phyloP scores from a whole-genome alignment of 2,113 vertebrate genomes.

The Labeo catla region DNA sequence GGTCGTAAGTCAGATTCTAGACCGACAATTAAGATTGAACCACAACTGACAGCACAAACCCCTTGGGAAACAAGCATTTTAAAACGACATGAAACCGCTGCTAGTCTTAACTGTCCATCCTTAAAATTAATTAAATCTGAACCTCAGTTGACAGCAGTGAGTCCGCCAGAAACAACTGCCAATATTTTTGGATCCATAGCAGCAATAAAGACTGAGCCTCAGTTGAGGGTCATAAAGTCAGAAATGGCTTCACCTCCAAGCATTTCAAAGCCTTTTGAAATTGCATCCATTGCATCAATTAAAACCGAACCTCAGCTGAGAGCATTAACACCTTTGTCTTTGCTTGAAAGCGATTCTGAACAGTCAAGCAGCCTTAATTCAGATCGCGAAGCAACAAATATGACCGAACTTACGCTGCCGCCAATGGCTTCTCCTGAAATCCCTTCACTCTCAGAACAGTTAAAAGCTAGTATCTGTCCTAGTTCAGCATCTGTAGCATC shows the following conservation, averaged over 20 bases:
- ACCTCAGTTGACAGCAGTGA: background rate
- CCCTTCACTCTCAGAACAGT: background rate
- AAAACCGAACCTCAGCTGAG: background rate
- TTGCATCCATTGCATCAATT: background rate
- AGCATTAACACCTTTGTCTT: background rate
- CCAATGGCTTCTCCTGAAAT: background rate
- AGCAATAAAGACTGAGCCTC: background rate
- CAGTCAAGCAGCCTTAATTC: background rate
- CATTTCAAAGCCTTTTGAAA: background rate
- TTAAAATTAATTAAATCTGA: background rate
- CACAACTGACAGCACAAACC: background rate
- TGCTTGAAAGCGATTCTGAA: background rate
- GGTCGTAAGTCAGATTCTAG: background rate
- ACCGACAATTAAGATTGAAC: conserved; percentile 19
- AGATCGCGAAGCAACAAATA: background rate
- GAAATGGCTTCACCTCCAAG: background rate
- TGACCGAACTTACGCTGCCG: background rate
- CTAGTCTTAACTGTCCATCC: background rate
- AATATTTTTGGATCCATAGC: background rate
- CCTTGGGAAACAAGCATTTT: background rate
- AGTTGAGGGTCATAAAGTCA: background rate
- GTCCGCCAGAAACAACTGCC: background rate
- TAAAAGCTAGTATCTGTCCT: background rate
- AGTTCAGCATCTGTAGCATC: background rate
- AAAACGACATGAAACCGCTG: background rate